Base-by-base conservation (phyloP, 64 coral and sea anemone genomes). In the Actinia tenebrosa region DNA sequence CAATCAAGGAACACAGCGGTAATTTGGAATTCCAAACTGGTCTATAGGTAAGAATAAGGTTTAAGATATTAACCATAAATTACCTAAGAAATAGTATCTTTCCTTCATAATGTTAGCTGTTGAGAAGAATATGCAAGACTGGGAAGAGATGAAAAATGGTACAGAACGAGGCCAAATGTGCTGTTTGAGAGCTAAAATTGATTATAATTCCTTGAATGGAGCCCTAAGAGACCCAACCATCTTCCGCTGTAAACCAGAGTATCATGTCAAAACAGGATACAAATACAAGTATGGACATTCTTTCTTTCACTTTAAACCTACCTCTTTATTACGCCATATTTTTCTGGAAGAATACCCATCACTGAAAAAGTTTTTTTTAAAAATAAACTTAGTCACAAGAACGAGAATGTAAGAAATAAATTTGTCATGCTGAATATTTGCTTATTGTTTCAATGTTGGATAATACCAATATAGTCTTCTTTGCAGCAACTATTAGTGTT, bases 111-210 rank as follows among this genome's bases (percentile, higher is more conserved):
- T 52, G 16, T 10, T 75, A 99, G 97, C 93, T 63, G 83, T 99
- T 26, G 97, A 99, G 82, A 99, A 99, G 30, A 99, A 99, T 53
- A 90, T 99, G 0, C 71, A 95, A 61, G 82, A 92, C 68, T 99
- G 97, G 97, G 90, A 93, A 58, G 97, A 99, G 86, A 99, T 99
- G 97, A 99, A 99, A 47, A 91, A 87, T n/a, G 97, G 97, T 8
- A 93, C 86, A 47, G 91, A 95, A 43, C 55, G 27, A 82, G 97
- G 97, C 7, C 90, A 95, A 63, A 99, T 64, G 84, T 99, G 89
- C 84, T 91, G 90, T 19, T 15, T 95, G 6, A 86, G 97, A n/a
- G 97, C 97, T 10, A 99, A 99, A 55, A 92, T 99, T 30, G 97
- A 99, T 84, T 95, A 95, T 47, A 56, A 90, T 62, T 99, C 97